Evolutionary conservation across 2,888 invertebrate species (phyloP), one percentile per base, ranked within the genome.

Genomic region (Campoplex capitator): DNA sequence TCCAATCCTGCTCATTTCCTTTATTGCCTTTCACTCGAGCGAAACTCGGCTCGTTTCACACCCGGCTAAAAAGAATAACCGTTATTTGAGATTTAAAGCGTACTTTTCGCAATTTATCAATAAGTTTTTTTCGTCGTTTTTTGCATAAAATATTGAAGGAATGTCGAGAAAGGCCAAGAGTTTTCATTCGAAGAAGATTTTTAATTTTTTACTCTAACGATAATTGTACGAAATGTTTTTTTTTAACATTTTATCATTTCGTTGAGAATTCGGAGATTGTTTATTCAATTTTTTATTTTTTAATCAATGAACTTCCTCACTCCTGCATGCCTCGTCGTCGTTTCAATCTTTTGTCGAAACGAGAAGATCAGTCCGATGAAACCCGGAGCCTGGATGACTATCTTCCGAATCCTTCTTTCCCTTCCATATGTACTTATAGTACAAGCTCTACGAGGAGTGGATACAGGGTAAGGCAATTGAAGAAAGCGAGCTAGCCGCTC

Each of bases 401-500:
- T 68, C 75, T 35, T 45, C 1, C 45, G 18, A 28, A 58, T 75
- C n/a, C 45, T 42, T 51, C 11, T 51, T 56, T 35, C 56, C 4
- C 28, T 70, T 48, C 56, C 54, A 45, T 45, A 75, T 62, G 75
- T 62, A 28, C 62, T 62, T 32, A 75, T 62, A 75, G 75, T 18
- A 23, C 28, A 23, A 56, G 28, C 38, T 54, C 48, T 35, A 13
- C 51, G 32, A 62, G 58, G 23, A 71, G 71, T 79, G 35, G 71
- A 56, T 80, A 62, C 62, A 62, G 8, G 74, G 11, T 56, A 70
- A 75, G 70, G 78, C 82, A 79, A 85, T 85, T 83, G 74, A 78
- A 83, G 73, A 75, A 80, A 78, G 82, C 68, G 75, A 78, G 70
- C 73, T 74, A 56, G 48, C 85, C 42, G 62, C 65, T 76, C 78